A percentile compares a stretch with the other conserved stretches of the same genome.
phyloP scores from a whole-genome alignment of 1,140 invertebrate species.

The Lysiphlebus fabarum region DNA sequence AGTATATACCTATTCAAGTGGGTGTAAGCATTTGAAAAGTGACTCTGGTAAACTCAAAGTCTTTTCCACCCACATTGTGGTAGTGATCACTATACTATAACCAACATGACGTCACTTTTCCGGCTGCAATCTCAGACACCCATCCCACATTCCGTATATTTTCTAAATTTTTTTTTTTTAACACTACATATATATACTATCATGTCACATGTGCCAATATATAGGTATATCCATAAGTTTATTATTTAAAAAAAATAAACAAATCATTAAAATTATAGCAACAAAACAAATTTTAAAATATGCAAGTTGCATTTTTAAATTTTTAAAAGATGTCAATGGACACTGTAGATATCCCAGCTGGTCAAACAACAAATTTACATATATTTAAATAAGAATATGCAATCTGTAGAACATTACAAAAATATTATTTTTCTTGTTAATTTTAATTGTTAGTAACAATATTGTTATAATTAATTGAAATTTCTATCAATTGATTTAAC shows the following conservation, averaged over 20 bases:
- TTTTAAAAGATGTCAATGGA: neutral
- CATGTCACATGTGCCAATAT: neutral
- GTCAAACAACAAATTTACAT: no score
- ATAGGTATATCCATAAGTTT: no score
- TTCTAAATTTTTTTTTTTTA: conserved; percentile 7
- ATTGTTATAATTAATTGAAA: no score
- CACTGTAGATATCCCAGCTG: no score
- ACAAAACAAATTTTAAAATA: neutral
- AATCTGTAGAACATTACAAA: no score
- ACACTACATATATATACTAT: conserved; percentile 3
- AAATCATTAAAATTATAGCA: neutral
- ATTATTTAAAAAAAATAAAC: neutral
- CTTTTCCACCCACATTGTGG: conserved; percentile 18
- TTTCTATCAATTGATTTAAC: no score
- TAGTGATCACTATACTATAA: conserved; percentile 21
- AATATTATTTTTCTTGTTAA: no score
- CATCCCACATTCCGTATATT: conserved; percentile 26
- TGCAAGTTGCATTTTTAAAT: neutral
- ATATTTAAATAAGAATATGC: no score
- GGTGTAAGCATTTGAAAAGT: conserved; percentile 20
- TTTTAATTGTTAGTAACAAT: no score
- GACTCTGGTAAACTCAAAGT: conserved; percentile 16
- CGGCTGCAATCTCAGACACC: conserved; percentile 19
- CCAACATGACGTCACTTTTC: conserved; percentile 23
- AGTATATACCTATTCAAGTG: conserved; percentile 12